Evolutionary conservation across 1,140 invertebrate species (phyloP).

Genomic region (Araneus ventricosus): DNA sequence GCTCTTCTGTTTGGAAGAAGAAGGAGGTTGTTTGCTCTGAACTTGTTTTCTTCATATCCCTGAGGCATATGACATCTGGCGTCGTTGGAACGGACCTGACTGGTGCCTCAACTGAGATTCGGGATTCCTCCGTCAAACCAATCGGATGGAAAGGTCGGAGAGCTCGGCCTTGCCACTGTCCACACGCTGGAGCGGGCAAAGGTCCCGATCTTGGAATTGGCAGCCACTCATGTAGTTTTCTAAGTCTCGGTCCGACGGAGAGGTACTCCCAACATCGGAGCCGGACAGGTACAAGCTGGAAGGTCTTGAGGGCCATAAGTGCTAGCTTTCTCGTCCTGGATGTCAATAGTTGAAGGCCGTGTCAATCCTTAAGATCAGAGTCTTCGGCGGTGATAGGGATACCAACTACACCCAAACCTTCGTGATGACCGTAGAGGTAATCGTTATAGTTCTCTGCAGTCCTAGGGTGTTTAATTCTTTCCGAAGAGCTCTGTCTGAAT

Average conservation of each 20-base stretch:
- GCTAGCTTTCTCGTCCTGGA: too few relatives aligned
- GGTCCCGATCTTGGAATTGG: not conserved
- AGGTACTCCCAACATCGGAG: not conserved
- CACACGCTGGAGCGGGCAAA: too few relatives aligned
- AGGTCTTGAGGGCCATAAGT: too few relatives aligned
- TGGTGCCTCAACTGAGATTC: not conserved
- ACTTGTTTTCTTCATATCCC: not conserved
- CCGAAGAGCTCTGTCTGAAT: not conserved
- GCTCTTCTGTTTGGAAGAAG: not conserved
- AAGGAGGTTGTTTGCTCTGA: not conserved
- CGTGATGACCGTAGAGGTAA: not conserved
- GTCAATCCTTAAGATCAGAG: not conserved
- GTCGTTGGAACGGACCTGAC: not conserved
- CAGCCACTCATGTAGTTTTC: too few relatives aligned
- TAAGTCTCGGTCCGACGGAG: too few relatives aligned
- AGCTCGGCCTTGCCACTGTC: not conserved
- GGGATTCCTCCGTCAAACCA: not conserved
- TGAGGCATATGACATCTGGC: not conserved
- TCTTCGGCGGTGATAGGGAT: not conserved
- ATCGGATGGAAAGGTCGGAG: too few relatives aligned
- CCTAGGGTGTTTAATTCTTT: not conserved
- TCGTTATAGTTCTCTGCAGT: not conserved
- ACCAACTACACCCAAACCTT: not conserved
- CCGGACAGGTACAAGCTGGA: too few relatives aligned
- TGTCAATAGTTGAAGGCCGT: not conserved